Evolutionary conservation across 2,888 invertebrate genomes (phyloP).

Genomic region (Drosophila suboccidentalis): DNA sequence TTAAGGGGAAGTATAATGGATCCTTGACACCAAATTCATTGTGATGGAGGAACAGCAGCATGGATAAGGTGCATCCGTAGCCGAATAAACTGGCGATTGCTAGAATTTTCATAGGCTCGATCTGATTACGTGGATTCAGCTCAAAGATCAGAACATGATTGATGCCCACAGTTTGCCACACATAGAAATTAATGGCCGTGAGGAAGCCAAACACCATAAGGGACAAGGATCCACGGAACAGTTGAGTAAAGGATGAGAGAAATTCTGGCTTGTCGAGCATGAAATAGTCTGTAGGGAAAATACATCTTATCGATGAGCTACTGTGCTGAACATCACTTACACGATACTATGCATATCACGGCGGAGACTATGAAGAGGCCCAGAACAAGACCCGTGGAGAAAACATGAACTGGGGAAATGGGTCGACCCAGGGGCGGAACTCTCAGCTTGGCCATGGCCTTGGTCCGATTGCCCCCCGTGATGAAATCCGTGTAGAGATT

Average conservation of each 20-base stretch:
- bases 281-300: constrained; percentile 3
- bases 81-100: constrained; percentile 95
- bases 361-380: constrained; percentile 96
- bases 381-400: constrained; percentile 96
- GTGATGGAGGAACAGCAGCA: constrained; percentile 88
- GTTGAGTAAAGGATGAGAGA: constrained; percentile 89
- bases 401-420: constrained; percentile 93
- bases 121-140: constrained; percentile 95
- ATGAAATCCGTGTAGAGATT: constrained; percentile 91
- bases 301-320: neutral
- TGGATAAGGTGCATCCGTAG: constrained; percentile 95
- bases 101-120: constrained; percentile 95
- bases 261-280: neutral
- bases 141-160: constrained; percentile 99
- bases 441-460: constrained; percentile 98
- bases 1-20: constrained; percentile 95
- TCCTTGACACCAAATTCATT: constrained; percentile 89
- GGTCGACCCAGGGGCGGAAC: constrained; percentile 98
- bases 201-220: constrained; percentile 95
- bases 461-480: constrained; percentile 95
- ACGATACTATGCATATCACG: constrained; percentile 92
- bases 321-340: constrained; percentile 85
- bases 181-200: constrained; percentile 97
- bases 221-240: constrained; percentile 96
- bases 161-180: constrained; percentile 97